phyloP scores from a whole-genome alignment of 2,113 vertebrate species.

The Myotis lucifugus region DNA sequence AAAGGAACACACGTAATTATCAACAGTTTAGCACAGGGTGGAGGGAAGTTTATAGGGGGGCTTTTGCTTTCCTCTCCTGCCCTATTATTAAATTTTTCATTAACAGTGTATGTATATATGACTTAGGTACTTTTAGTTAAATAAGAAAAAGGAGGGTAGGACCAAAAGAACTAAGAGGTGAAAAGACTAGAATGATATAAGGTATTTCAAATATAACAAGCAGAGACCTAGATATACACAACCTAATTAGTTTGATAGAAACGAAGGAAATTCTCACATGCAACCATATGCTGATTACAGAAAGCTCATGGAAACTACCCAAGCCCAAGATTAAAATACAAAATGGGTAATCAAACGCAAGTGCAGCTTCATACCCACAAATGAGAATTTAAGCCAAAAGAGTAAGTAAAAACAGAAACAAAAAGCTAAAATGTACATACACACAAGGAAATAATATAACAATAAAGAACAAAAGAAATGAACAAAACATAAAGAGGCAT shows the following conservation, averaged over 20 bases:
- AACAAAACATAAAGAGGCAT: not conserved
- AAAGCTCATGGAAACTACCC: not conserved
- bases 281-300: not conserved
- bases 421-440: not conserved
- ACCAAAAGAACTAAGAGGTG: not conserved
- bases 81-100: not conserved
- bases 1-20: not conserved
- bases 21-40: accelerated
- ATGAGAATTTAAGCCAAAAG: not conserved
- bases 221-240: not conserved
- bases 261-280: not conserved
- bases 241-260: not conserved
- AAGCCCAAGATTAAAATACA: not conserved
- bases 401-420: not conserved
- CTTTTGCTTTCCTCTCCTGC: not conserved
- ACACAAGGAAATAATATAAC: not conserved
- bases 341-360: conserved; percentile 29
- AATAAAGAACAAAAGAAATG: not conserved
- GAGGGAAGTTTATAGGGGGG: not conserved
- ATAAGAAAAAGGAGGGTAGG: not conserved
- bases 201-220: not conserved
- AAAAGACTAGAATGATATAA: not conserved
- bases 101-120: not conserved
- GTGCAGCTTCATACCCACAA: not conserved
- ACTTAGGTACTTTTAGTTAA: not conserved